Evolutionary conservation across 1,140 invertebrate genomes (phyloP).

Genomic region (Lepidurus arcticus): DNA sequence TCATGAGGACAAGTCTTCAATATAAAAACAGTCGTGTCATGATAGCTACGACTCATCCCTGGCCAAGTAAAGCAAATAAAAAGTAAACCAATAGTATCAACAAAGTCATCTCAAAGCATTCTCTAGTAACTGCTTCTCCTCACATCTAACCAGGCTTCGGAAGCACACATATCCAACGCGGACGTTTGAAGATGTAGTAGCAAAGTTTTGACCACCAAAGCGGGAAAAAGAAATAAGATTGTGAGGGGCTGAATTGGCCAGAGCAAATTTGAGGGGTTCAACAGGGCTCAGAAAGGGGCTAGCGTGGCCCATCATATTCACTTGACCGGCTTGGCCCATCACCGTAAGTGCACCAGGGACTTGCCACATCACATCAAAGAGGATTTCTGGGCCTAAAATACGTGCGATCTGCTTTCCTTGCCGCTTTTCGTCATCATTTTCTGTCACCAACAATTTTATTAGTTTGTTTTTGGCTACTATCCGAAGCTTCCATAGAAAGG

Average conservation of each 20-base stretch:
- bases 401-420: not conserved
- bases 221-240: not conserved
- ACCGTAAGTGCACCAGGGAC: constrained; percentile 12
- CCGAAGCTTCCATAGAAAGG: not conserved
- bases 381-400: not conserved
- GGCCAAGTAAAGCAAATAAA: no score
- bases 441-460: not conserved
- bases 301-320: not conserved
- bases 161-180: no score
- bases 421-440: not conserved
- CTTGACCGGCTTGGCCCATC: constrained; percentile 16
- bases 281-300: not conserved
- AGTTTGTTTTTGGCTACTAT: not conserved
- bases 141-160: no score
- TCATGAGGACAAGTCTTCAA: no score
- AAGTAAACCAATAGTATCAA: no score
- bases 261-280: constrained; percentile 15
- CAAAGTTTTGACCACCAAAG: no score
- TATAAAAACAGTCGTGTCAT: no score
- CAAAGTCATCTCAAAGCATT: no score
- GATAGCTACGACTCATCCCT: no score
- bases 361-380: not conserved
- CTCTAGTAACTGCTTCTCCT: no score
- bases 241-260: not conserved
- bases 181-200: no score